Conservation (phyloP, 2,888 invertebrate genomes). For the Alentia gelatinosa region DNA sequence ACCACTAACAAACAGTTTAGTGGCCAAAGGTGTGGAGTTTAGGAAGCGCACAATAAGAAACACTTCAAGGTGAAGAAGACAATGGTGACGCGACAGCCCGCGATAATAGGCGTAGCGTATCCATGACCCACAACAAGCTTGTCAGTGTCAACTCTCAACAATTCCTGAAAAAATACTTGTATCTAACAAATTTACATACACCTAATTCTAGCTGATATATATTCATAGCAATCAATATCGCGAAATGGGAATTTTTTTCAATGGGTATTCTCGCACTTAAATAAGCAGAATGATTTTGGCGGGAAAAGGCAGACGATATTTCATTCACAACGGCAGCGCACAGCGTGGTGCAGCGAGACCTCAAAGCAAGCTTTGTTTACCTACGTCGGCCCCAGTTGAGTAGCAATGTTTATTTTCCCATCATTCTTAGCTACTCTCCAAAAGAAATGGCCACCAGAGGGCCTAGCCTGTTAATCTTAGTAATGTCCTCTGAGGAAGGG, state of each 20-base stretch:
- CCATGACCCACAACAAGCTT: neutral
- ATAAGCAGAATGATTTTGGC: neutral
- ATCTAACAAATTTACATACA: no score
- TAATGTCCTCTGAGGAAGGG: neutral
- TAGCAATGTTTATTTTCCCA: slow-evolving; percentile 28
- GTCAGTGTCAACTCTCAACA: no score
- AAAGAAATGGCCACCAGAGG: neutral
- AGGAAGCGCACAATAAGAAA: neutral
- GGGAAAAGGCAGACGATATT: slow-evolving; percentile 17
- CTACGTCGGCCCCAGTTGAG: neutral
- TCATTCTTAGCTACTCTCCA: neutral
- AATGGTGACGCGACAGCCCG: neutral
- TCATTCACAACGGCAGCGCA: neutral
- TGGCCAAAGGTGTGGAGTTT: neutral
- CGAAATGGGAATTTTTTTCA: no score
- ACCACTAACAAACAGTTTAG: neutral
- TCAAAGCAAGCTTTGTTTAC: neutral
- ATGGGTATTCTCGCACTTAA: no score
- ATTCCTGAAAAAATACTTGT: no score
- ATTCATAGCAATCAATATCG: no score
- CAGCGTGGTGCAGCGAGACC: neutral
- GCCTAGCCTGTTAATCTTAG: neutral
- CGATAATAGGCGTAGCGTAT: neutral
- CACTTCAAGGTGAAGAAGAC: neutral
- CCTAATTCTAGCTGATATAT: no score